Evolutionary conservation across 1,140 invertebrate genomes (phyloP).

Genomic region (Drosophila pruinosa): DNA sequence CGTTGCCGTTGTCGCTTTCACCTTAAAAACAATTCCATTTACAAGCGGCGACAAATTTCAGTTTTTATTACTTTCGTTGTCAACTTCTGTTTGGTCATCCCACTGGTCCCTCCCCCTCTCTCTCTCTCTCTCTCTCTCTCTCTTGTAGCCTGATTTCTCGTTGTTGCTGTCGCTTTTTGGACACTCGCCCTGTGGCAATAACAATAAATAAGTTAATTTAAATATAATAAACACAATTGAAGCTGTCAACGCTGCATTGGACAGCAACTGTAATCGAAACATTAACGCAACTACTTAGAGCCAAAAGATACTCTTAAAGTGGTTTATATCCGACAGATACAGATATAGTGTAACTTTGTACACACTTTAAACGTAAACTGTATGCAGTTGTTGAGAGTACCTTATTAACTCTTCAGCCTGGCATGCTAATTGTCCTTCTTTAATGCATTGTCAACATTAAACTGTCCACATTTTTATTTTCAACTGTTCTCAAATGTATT

Average conservation of each 20-base stretch:
- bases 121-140: not conserved
- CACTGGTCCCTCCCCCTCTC: not conserved
- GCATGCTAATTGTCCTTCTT: too few relatives aligned
- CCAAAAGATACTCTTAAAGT: not conserved
- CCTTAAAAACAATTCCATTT: conserved; percentile 80
- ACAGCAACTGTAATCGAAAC: conserved; percentile 16
- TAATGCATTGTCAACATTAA: too few relatives aligned
- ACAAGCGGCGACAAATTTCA: conserved; percentile 78
- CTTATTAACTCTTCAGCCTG: too few relatives aligned
- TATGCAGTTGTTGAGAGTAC: not conserved
- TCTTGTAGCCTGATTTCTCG: too few relatives aligned
- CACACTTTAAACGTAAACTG: not conserved
- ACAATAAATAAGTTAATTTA: conserved; percentile 81
- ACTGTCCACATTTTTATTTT: too few relatives aligned
- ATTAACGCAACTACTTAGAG: conserved; percentile 3
- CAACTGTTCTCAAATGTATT: too few relatives aligned
- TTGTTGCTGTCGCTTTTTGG: not conserved
- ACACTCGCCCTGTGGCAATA: conserved; percentile 41
- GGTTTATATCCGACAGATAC: not conserved
- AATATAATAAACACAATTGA: conserved; percentile 79
- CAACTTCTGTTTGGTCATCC: conserved; percentile 48
- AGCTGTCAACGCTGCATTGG: conserved; percentile 20
- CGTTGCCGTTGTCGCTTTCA: conserved; percentile 54
- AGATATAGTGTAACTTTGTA: not conserved
- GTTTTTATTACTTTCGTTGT: conserved; percentile 76